A percentile compares a stretch with the other conserved stretches of the same genome.
Evolutionary conservation across 2,113 vertebrate genomes (phyloP).

Genomic region (Acrocephalus kingi): DNA sequence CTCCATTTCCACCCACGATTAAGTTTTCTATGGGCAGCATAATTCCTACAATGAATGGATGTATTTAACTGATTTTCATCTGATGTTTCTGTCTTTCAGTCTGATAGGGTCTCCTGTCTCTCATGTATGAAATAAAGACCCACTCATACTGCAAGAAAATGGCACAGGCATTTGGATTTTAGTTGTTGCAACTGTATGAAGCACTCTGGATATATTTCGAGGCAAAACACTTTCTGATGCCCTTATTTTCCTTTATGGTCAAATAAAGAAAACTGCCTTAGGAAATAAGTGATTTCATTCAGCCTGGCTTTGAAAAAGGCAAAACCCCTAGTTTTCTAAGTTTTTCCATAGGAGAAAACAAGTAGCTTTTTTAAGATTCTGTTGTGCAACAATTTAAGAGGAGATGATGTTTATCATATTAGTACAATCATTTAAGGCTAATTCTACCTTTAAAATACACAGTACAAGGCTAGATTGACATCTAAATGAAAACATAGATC

Average conservation of each 20-base stretch:
- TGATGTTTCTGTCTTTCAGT: background rate
- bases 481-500: slow-evolving; percentile 66
- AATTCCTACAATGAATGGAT: slow-evolving; percentile 24
- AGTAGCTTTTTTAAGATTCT: background rate
- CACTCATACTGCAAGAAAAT: background rate
- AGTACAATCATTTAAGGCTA: slow-evolving; percentile 35
- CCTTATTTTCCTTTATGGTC: slow-evolving; percentile 27
- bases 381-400: background rate
- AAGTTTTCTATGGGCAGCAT: slow-evolving; percentile 36
- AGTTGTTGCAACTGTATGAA: background rate
- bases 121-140: background rate
- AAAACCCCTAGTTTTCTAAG: background rate
- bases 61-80: slow-evolving; percentile 34
- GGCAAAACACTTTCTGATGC: slow-evolving; percentile 13
- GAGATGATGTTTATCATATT: slow-evolving; percentile 7
- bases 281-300: slow-evolving; percentile 34
- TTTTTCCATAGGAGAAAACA: background rate
- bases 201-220: background rate
- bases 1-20: slow-evolving; percentile 29
- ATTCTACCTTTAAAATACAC: slow-evolving; percentile 49
- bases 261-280: slow-evolving; percentile 23
- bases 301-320: slow-evolving; percentile 25
- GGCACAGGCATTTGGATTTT: background rate
- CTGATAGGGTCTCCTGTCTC: background rate
- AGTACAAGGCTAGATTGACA: slow-evolving; percentile 61